Evolutionary conservation across 2,113 vertebrate species (phyloP).

Genomic region (Thunnus thynnus): DNA sequence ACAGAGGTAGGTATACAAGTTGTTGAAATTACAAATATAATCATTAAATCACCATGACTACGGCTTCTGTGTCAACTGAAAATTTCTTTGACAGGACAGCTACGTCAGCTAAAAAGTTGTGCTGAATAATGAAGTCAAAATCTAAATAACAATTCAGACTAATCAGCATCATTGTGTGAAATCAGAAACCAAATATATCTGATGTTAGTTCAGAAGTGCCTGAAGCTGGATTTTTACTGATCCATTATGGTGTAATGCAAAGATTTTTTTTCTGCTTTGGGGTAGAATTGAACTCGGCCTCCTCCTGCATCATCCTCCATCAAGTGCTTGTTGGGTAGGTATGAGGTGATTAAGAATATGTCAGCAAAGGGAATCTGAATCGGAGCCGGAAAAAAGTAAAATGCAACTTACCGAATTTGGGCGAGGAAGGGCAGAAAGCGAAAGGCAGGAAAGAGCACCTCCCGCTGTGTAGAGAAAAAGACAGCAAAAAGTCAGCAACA

Average conservation of each 20-base stretch:
- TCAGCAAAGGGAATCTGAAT: slow-evolving; percentile 70
- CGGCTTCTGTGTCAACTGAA: no score
- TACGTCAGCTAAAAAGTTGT: no score
- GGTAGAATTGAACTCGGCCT: slow-evolving; percentile 45
- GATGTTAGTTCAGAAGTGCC: slow-evolving; percentile 28
- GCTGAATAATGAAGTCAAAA: no score
- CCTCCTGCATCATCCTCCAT: slow-evolving; percentile 43
- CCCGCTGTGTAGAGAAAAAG: slow-evolving; percentile 90
- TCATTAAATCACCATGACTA: no score
- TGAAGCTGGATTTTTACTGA: slow-evolving; percentile 40
- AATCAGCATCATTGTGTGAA: not conserved
- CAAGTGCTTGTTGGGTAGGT: slow-evolving; percentile 49
- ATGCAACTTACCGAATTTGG: slow-evolving; percentile 68
- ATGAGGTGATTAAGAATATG: slow-evolving; percentile 66
- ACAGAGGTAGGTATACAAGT: no score
- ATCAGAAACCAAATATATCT: not conserved
- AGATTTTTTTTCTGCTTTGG: slow-evolving; percentile 38
- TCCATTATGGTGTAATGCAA: slow-evolving; percentile 25
- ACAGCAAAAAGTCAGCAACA: slow-evolving; percentile 96
- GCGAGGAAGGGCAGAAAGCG: slow-evolving; percentile 74
- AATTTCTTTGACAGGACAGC: no score
- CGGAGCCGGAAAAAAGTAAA: slow-evolving; percentile 61
- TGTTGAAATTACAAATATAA: no score
- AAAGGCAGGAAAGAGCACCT: slow-evolving; percentile 80
- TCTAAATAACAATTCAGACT: no score